phyloP scores from a whole-genome alignment of 2,113 vertebrate species.

The Ctenomys sociabilis region DNA sequence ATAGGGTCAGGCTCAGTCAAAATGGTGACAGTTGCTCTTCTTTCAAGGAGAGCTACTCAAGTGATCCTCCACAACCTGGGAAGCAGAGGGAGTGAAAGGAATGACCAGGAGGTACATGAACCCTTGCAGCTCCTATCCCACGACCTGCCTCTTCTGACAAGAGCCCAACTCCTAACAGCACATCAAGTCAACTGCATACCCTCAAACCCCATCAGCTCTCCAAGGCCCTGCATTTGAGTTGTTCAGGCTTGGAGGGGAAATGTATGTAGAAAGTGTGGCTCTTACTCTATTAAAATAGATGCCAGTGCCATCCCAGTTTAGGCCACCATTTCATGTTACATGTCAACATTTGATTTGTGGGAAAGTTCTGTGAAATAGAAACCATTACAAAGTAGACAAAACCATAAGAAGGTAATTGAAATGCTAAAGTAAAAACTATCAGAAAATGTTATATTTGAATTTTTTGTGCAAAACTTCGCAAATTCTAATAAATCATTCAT shows the following conservation, averaged over 20 bases:
- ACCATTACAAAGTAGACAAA: constrained; percentile 5
- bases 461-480: not conserved
- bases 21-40: too few species aligned
- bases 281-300: not conserved
- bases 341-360: rapidly evolving
- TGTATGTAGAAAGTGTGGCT: not conserved
- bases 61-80: too few species aligned
- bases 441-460: not conserved
- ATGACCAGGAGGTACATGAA: not conserved
- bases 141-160: not conserved
- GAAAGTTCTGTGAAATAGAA: not conserved
- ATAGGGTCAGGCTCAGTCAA: too few species aligned
- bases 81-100: not conserved
- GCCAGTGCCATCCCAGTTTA: not conserved
- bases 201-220: not conserved
- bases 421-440: not conserved
- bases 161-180: not conserved
- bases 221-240: not conserved
- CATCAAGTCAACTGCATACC: not conserved
- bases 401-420: not conserved
- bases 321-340: not conserved
- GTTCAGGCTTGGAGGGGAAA: not conserved
- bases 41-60: too few species aligned
- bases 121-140: not conserved
- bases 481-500: not conserved